These are phyloP conservation scores for Sebastiscus albofasciatus DNA, from an alignment of 2,797 vertebrate species.

Conservation along the genomic window DNA sequence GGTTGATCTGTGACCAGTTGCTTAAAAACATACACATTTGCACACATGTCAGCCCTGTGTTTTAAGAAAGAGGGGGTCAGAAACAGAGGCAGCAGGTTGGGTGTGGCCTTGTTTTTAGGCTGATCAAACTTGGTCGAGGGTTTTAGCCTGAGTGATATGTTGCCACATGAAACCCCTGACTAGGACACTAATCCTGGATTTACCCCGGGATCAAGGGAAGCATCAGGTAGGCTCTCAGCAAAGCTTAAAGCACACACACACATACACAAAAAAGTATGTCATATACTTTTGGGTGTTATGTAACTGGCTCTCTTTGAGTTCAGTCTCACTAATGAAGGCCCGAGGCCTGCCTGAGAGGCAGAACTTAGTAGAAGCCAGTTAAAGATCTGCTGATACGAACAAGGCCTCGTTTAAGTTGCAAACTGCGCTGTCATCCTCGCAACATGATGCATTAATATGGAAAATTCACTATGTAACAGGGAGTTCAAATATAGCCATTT, in stretches of 20 bases:
- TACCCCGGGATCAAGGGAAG: conserved; percentile 60
- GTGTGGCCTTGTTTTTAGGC: conserved; percentile 31
- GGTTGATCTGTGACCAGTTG: not conserved
- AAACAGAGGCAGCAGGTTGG: conserved; percentile 6
- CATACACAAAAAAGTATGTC: conserved; percentile 63
- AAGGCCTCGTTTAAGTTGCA: conserved; percentile 11
- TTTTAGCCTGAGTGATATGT: conserved; percentile 52
- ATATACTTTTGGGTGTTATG: conserved; percentile 60
- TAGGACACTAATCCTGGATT: conserved; percentile 69
- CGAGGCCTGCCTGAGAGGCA: conserved; percentile 15
- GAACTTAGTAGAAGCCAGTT: conserved; percentile 2
- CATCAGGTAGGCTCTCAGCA: conserved; percentile 48
- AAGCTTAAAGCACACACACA: conserved; percentile 25
- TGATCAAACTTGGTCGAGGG: conserved; percentile 17
- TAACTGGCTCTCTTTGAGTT: conserved; percentile 64
- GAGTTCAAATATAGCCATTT: not conserved
- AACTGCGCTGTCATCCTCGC: conserved; percentile 19
- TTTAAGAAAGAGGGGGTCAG: conserved; percentile 2
- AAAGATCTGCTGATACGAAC: conserved; percentile 12
- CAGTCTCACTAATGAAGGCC: conserved; percentile 36
- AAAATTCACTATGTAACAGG: not conserved
- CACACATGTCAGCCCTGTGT: not conserved
- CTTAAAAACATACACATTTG: not conserved
- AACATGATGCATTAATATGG: not conserved
- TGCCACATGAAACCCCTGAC: conserved; percentile 63